Evolutionary conservation across 1,140 invertebrate species (phyloP).

Genomic region (Homarus americanus): DNA sequence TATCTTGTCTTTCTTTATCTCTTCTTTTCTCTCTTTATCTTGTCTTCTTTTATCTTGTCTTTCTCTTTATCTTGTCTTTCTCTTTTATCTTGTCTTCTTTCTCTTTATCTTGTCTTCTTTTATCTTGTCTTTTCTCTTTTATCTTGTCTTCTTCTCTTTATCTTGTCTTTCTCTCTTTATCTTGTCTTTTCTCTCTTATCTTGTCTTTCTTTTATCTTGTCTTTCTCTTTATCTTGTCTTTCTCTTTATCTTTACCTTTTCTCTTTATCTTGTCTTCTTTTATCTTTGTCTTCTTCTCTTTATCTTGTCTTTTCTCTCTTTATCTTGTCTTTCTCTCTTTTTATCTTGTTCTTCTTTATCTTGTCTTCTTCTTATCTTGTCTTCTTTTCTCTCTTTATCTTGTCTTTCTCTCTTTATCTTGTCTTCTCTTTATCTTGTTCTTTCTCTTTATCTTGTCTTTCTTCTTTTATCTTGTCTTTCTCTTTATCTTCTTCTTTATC

Average conservation of each 20-base stretch:
- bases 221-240: neutral
- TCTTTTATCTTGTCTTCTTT: no score
- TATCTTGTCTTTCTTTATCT: no score
- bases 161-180: neutral
- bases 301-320: neutral
- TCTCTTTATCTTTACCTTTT: neutral
- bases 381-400: neutral
- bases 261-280: slow-evolving; percentile 9
- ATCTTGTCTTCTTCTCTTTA: neutral
- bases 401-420: neutral
- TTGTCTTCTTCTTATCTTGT: neutral
- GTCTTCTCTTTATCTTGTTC: neutral
- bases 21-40: neutral
- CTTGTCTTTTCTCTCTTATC: no score
- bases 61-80: neutral
- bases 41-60: neutral
- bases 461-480: no score
- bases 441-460: neutral
- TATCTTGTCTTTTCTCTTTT: no score
- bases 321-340: neutral
- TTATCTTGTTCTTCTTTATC: neutral
- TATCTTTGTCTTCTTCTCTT: no score
- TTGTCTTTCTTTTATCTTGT: no score
- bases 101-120: neutral
- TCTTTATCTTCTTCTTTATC: no score